These are phyloP conservation scores for Nannoperca obscura DNA, from an alignment of 2,797 vertebrate genomes.

Conservation along the genomic window DNA sequence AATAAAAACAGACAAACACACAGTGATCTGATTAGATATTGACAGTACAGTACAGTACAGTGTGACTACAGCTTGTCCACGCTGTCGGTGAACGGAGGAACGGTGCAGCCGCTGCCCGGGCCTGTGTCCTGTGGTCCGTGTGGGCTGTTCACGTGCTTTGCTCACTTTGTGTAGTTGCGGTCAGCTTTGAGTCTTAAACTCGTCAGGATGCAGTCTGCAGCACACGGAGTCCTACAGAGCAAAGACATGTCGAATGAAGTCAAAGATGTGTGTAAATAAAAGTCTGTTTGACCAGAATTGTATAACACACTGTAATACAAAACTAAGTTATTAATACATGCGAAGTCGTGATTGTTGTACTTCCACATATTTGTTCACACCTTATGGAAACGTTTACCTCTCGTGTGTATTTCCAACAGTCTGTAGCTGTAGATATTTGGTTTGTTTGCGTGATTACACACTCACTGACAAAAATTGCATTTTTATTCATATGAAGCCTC, in stretches of 20 bases:
- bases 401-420: background rate
- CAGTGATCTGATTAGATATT: background rate
- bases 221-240: background rate
- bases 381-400: background rate
- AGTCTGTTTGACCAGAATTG: rapidly evolving
- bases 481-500: background rate
- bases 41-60: background rate
- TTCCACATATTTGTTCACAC: background rate
- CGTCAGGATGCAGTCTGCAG: background rate
- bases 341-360: background rate
- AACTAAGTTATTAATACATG: too few relatives aligned
- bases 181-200: constrained; percentile 27
- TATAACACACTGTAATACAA: too few relatives aligned
- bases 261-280: background rate
- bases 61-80: background rate
- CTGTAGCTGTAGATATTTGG: background rate
- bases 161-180: constrained; percentile 54
- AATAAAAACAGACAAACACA: background rate
- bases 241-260: background rate
- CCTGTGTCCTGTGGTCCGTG: constrained; percentile 53
- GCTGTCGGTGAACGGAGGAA: constrained; percentile 13
- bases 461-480: background rate
- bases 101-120: constrained; percentile 25
- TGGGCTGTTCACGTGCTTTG: constrained; percentile 43
- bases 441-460: background rate